Base-by-base conservation (phyloP, 2,888 invertebrate species). In the Ariolimax columbianus region DNA sequence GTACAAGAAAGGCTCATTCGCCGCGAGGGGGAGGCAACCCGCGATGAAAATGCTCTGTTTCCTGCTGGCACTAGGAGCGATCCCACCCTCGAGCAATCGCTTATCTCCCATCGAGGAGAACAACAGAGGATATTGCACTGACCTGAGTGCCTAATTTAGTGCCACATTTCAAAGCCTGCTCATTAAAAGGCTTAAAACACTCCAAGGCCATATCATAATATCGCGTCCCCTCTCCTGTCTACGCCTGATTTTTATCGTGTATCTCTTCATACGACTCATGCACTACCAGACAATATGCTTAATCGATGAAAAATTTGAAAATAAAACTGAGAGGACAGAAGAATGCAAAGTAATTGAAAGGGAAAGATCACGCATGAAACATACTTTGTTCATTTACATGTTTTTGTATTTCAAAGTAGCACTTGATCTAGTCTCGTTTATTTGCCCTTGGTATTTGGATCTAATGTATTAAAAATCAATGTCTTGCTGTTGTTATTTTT, bases 21-120 rank as follows among this genome's bases (percentile, higher is more conserved):
- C 73, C 40, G 83, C 59, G 30, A 73, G 51, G 77, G 77, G 77
- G 63, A 75, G 83, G 73, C 26, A 77, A 55, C 75, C 68, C 66
- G 77, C 68, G 66, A 77, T 77, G 83, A 83, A 77, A 83, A 83
- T 77, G 83, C 68, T 83, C 83, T 77, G 83, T 36, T 77, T 83
- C 83, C 77, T 83, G 77, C 68, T 43, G 47, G 66, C 47, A 51
- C 38, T 30, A 33, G 19, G 59, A 36, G 77, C 47, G 51, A 40
- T 36, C 40, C 14, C 63, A 47, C 68, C 83, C 83, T 68, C 36
- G 77, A 47, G 83, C 43, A 11, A 77, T 36, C 77, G 83, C 77
- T 83, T 77, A 83, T 83, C 77, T n/a, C 77, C 83, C 68, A 59
- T 77, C 51, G 43, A 77, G 77, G 51, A 66, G 55, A 59, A 40